Base-by-base conservation (phyloP, 2,888 invertebrate genomes). In the Netelia virgata region DNA sequence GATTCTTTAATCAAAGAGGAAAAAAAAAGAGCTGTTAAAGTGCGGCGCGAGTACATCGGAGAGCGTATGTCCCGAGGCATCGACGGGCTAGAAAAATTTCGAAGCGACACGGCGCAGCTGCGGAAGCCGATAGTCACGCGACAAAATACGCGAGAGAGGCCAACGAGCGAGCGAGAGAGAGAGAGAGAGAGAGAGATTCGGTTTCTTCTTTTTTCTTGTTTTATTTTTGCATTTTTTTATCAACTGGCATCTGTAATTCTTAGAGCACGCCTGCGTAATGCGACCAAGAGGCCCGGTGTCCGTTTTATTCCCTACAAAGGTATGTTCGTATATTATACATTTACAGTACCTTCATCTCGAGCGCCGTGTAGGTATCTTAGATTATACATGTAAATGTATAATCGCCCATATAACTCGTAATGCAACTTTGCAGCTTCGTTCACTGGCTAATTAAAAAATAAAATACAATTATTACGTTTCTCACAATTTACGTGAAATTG, bases 101-200 rank as follows among this genome's bases (percentile, higher is more conserved):
- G 18, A 57, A 57, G 16, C 18, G 47, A 74, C 47, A 20, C 18
- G 41, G 11, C 23, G 78, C 83, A 83, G 80, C 76, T 83, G 83
- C 82, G 64, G 14, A 41, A 47, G 16, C 10, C 66, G 50, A 76
- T 68, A 80, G 83, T 83, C 83, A 83, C 80, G 83, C 83, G 70
- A 83, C 79, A 68, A 80, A 75, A 63, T 79, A 36, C 28, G 61
- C 64, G 55, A 74, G 50, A 74, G 47, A 68, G 18, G 55, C 18
- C n/a, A 55, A 23, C n/a, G n/a, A n/a, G n/a, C n/a, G n/a, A n/a
- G 1, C 53, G 16, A 61, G n/a, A 11, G 43, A 43, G 8, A 43
- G 57, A 73, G 47, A 73, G 41, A 43, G n/a, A 59, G n/a, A 10
- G 36, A 55, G 41, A 47, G 47, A 73, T 73, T 57, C 57, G 36